Conservation (phyloP, 2,888 invertebrate species). For the Parnassius glacialis region DNA sequence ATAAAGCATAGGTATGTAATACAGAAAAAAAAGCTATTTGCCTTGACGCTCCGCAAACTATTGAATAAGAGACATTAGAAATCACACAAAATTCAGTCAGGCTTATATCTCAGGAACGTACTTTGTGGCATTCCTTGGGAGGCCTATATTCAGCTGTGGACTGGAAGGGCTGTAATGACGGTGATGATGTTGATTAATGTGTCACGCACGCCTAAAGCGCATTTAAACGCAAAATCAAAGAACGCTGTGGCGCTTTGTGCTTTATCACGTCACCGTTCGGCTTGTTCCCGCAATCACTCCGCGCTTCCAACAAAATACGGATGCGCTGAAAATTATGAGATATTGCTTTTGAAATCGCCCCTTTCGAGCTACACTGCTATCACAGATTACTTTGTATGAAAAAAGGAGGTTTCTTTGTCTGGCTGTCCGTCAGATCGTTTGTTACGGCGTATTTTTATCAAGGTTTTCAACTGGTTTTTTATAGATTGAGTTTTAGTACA, state of each 20-base stretch:
- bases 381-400: constrained; percentile 21
- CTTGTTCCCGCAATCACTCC: constrained; percentile 19
- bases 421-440: constrained; percentile 8
- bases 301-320: constrained; percentile 22
- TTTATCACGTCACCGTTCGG: constrained; percentile 21
- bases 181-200: constrained; percentile 8
- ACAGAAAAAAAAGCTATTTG: too few species aligned
- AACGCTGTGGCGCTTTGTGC: constrained; percentile 3
- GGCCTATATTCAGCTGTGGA: too few species aligned
- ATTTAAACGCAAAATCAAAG: constrained; percentile 10
- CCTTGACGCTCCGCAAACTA: too few species aligned
- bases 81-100: too few species aligned
- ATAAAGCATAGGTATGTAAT: too few species aligned
- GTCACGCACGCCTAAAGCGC: constrained; percentile 12
- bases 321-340: constrained; percentile 17
- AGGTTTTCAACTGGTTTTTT: neutral
- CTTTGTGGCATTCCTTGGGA: too few species aligned
- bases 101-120: too few species aligned
- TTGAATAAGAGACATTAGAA: too few species aligned
- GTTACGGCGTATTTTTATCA: neutral
- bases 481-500: neutral
- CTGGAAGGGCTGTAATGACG: too few species aligned
- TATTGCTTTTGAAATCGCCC: constrained; percentile 20
- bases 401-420: constrained; percentile 12
- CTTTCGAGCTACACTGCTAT: neutral